These are phyloP conservation scores for Gavia stellata DNA, from an alignment of 2,113 vertebrate species.

Conservation along the genomic window DNA sequence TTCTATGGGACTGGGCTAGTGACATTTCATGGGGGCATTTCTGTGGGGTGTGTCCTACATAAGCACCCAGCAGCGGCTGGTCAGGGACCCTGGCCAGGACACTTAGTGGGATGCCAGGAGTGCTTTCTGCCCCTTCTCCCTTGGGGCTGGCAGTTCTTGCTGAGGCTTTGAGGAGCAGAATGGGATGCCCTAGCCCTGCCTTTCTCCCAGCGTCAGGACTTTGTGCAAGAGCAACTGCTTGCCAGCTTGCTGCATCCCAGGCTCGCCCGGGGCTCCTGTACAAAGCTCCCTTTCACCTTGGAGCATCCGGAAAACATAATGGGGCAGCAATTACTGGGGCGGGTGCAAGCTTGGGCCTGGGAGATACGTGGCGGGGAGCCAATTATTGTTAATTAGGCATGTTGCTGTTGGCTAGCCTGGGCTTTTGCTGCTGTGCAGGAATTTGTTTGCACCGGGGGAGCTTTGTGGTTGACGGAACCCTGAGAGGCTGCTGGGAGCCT, in stretches of 20 bases:
- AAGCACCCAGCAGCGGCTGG: not conserved
- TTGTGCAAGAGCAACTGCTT: not conserved
- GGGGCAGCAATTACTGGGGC: not conserved
- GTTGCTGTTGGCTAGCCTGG: not conserved
- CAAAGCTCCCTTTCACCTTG: slow-evolving; percentile 47
- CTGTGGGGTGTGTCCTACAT: not conserved
- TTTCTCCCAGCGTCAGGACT: not conserved
- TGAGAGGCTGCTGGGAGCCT: not conserved
- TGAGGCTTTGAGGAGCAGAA: not conserved
- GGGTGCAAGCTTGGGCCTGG: slow-evolving; percentile 1
- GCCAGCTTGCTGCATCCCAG: not conserved
- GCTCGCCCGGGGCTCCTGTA: not conserved
- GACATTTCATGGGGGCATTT: not conserved
- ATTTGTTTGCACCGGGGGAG: not conserved
- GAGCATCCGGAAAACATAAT: slow-evolving; percentile 5
- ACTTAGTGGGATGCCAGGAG: not conserved
- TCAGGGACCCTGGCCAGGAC: not conserved
- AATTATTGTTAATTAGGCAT: not conserved
- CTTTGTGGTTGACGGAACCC: not conserved
- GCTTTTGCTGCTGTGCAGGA: not conserved
- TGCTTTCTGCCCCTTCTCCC: not conserved
- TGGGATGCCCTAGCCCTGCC: not conserved
- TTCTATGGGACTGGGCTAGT: not conserved
- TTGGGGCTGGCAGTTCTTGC: not conserved
- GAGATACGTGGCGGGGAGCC: not conserved